Percentiles rank a stretch among this genome's conserved stretches.
phyloP scores from a whole-genome alignment of 2,797 vertebrate species.

The Rhincodon typus region DNA sequence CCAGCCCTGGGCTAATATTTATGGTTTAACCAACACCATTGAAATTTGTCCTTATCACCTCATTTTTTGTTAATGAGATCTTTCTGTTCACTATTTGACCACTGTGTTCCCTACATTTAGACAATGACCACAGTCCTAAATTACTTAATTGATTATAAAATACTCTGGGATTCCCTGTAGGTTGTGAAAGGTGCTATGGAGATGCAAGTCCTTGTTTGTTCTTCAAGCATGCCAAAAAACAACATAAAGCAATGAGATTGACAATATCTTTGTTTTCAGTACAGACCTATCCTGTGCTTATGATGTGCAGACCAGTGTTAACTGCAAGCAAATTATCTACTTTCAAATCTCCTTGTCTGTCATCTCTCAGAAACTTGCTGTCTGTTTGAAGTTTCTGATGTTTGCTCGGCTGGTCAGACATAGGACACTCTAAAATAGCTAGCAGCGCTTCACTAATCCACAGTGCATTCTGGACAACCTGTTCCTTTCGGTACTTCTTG shows the following conservation, averaged over 20 bases:
- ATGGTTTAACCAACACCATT: background rate
- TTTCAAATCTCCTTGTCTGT: background rate
- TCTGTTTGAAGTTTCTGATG: background rate
- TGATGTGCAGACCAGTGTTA: background rate
- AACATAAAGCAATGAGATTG: background rate
- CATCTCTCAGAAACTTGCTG: background rate
- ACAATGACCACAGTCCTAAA: background rate
- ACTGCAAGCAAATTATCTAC: background rate
- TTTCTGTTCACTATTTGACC: background rate
- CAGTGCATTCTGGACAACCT: background rate
- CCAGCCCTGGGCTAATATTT: background rate
- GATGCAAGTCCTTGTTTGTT: background rate
- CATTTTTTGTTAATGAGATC: background rate
- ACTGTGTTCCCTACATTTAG: background rate
- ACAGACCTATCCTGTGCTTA: background rate
- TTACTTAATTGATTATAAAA: background rate
- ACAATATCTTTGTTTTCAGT: background rate
- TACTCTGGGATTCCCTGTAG: background rate
- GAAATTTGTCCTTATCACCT: background rate
- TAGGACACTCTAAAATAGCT: background rate
- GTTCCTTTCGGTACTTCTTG: background rate
- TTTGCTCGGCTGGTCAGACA: background rate
- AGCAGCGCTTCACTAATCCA: background rate
- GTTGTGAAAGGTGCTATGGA: too few species aligned
- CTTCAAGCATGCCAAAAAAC: background rate